A percentile compares a stretch with the other conserved stretches of the same genome.
These are phyloP conservation scores for human DNA, from an alignment of 2,113 vertebrate species.

Conservation along the genomic window GRCh38 chr20:13343001-13343500, in stretches of 20 bases:
- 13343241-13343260: neutral
- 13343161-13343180: constrained; percentile 41
- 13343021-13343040: constrained; percentile 55
- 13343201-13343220: constrained; percentile 46
- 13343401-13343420: constrained; percentile 11
- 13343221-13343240: constrained; percentile 47
- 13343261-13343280: neutral
- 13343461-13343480: neutral
- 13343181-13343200: constrained; percentile 10
- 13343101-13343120: neutral
- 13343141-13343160: constrained; percentile 21
- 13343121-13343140: neutral
- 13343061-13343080: neutral
- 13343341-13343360: constrained; percentile 9
- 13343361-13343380: constrained; percentile 36
- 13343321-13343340: neutral
- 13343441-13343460: constrained; percentile 10
- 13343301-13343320: neutral
- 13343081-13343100: neutral
- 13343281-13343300: neutral
- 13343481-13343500: neutral
- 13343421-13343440: constrained; percentile 41
- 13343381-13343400: constrained; percentile 40
- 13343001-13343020: constrained; percentile 72
- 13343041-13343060: neutral